Conservation (phyloP, 2,888 invertebrate genomes). For the Ophonus ardosiacus region DNA sequence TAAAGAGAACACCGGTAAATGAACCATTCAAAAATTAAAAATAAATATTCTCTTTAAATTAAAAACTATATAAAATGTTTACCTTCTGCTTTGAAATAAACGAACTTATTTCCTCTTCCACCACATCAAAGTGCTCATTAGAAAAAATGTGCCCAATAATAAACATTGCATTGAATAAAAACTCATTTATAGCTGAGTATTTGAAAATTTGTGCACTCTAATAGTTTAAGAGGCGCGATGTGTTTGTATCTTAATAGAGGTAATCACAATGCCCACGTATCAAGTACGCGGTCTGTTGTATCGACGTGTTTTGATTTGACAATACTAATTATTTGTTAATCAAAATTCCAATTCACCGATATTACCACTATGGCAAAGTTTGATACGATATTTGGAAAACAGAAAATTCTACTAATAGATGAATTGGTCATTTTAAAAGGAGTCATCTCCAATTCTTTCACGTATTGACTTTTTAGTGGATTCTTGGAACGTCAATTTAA, state of each 20-base stretch:
- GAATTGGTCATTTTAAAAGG: too few relatives aligned
- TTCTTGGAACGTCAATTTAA: too few relatives aligned
- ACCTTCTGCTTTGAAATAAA: not conserved
- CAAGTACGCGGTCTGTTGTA: not conserved
- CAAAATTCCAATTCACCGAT: not conserved
- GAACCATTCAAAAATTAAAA: too few relatives aligned
- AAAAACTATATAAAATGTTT: not conserved
- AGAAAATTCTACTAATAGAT: not conserved
- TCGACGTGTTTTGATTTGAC: not conserved
- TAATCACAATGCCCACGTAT: not conserved
- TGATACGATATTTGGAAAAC: not conserved
- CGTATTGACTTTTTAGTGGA: too few relatives aligned
- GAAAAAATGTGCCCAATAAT: not conserved
- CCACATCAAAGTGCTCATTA: not conserved
- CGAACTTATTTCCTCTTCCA: not conserved
- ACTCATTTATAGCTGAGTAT: not conserved
- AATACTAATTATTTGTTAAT: not conserved
- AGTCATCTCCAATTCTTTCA: too few relatives aligned
- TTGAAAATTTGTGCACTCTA: not conserved
- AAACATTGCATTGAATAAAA: not conserved
- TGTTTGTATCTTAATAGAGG: not conserved
- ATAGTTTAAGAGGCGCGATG: not conserved
- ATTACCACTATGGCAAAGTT: not conserved
- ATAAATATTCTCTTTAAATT: too few relatives aligned
- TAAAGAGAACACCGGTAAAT: too few relatives aligned